Evolutionary conservation across 2,113 vertebrate genomes (phyloP).

Genomic region (Ceyx margarethae): DNA sequence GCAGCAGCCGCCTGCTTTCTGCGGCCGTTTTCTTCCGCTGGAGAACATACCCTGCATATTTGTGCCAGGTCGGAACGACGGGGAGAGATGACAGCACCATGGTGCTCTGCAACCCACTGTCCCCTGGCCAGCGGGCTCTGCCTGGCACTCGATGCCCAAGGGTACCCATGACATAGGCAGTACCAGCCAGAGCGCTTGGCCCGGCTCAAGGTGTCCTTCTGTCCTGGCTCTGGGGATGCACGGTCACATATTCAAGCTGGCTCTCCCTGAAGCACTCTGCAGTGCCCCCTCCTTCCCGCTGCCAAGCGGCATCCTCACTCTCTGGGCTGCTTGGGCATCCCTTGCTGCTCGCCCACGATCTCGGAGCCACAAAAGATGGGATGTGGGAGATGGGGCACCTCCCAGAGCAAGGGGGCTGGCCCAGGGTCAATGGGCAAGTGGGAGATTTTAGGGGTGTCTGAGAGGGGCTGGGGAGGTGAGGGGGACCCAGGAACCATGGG

Average conservation of each 20-base stretch:
- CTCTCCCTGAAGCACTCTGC: not conserved
- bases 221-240: not conserved
- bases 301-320: accelerated
- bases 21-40: not conserved
- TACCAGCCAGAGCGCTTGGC: not conserved
- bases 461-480: not conserved
- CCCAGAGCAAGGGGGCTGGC: accelerated
- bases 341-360: not conserved
- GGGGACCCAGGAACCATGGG: not conserved
- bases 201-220: not conserved
- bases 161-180: not conserved
- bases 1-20: not conserved
- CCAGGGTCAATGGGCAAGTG: too few relatives aligned
- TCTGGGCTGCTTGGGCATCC: not conserved
- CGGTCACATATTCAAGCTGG: not conserved
- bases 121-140: not conserved
- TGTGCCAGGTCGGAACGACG: not conserved
- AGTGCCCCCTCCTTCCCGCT: accelerated
- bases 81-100: accelerated
- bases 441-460: not conserved
- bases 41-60: not conserved
- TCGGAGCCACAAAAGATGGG: not conserved
- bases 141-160: accelerated
- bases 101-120: not conserved
- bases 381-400: not conserved